Conservation (phyloP, 2,888 invertebrate genomes). For the Drosophila phalerata region DNA sequence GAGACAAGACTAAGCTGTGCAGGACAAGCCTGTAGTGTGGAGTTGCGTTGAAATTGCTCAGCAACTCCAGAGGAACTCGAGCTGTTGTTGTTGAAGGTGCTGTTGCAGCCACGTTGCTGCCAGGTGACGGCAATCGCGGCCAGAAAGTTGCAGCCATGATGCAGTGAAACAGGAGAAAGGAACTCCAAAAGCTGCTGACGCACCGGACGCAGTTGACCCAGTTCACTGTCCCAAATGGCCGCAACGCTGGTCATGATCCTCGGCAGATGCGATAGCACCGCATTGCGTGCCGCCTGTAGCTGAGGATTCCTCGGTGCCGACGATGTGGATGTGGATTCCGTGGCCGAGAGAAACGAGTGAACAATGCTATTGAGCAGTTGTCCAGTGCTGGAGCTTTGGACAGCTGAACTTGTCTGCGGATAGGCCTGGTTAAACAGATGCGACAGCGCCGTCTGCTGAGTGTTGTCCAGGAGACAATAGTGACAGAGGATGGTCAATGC, state of each 20-base stretch:
- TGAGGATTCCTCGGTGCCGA: conserved; percentile 83
- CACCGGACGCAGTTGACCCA: conserved; percentile 87
- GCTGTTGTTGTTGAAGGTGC: conserved; percentile 79
- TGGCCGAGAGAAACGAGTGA: conserved; percentile 90
- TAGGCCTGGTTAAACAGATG: conserved; percentile 87
- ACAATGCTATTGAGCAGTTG: conserved; percentile 93
- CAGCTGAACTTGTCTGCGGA: conserved; percentile 86
- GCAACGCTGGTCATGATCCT: conserved; percentile 93
- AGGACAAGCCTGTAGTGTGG: conserved; percentile 87
- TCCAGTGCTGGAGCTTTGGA: conserved; percentile 88
- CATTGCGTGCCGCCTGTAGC: conserved; percentile 88
- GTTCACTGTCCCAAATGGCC: conserved; percentile 92
- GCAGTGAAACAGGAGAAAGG: conserved; percentile 93
- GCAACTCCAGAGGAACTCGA: conserved; percentile 66
- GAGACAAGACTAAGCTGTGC: conserved; percentile 92
- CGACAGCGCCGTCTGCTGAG: conserved; percentile 87
- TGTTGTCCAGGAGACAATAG: conserved; percentile 90
- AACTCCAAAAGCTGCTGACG: conserved; percentile 93
- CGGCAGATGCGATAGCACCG: conserved; percentile 92
- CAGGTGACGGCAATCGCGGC: conserved; percentile 94
- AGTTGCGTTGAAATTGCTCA: conserved; percentile 84
- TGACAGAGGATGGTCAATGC: conserved; percentile 92
- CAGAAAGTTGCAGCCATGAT: conserved; percentile 92
- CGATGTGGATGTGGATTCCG: conserved; percentile 64
- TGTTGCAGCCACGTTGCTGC: conserved; percentile 89